These are phyloP conservation scores for Drosophila parabipectinata DNA, from an alignment of 1,140 invertebrate species.

Conservation along the genomic window DNA sequence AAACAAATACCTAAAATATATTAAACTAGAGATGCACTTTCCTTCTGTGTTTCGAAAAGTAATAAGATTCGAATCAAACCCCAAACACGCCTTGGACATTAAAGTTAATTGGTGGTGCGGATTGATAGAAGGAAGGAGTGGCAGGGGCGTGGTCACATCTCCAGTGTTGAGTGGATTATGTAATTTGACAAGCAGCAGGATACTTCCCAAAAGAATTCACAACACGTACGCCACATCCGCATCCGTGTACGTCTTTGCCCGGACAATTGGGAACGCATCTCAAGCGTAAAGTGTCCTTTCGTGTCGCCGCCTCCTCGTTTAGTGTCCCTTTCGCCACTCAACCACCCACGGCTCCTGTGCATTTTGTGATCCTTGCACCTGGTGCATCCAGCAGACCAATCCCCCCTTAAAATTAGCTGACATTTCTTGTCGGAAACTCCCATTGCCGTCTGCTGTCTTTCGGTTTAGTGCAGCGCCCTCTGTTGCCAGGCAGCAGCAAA, in stretches of 20 bases:
- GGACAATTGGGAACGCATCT: slow-evolving; percentile 67
- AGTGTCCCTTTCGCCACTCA: slow-evolving; percentile 16
- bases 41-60: background rate
- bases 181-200: slow-evolving; percentile 46
- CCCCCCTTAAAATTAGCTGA: slow-evolving; percentile 55
- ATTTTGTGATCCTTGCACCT: slow-evolving; percentile 78
- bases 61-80: slow-evolving; percentile 50
- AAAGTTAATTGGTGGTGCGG: slow-evolving; percentile 36
- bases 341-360: slow-evolving; percentile 34
- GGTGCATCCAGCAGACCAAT: slow-evolving; percentile 32
- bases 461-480: slow-evolving; percentile 70
- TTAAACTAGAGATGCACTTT: background rate
- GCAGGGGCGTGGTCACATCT: background rate
- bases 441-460: slow-evolving; percentile 54
- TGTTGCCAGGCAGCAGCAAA: slow-evolving; percentile 62
- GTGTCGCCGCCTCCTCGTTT: slow-evolving; percentile 44
- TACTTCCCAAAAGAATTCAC: slow-evolving; percentile 54
- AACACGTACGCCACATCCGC: slow-evolving; percentile 64
- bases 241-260: slow-evolving; percentile 55
- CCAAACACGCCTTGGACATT: slow-evolving; percentile 54
- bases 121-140: background rate
- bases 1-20: background rate
- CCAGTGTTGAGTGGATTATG: slow-evolving; percentile 51
- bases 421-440: slow-evolving; percentile 74
- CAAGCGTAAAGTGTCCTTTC: slow-evolving; percentile 79